Conservation (phyloP, 2,888 invertebrate species). For the Drosophila quinaria region DNA sequence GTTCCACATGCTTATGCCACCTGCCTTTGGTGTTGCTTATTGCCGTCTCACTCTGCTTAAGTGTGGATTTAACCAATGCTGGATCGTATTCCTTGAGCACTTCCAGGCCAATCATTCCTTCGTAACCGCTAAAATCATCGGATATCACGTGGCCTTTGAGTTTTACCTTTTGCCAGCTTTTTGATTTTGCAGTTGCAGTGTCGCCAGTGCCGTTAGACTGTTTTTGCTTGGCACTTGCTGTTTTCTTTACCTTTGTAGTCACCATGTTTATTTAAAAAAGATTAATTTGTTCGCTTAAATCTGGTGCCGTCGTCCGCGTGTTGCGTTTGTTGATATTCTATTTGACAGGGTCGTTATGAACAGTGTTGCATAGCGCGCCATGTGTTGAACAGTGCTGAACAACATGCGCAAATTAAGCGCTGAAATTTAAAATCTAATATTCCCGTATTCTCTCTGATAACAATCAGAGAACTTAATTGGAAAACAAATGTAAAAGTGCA, state of each 20-base stretch:
- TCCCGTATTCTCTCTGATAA: too few species aligned
- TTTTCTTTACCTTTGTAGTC: constrained; percentile 28
- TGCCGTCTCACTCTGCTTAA: constrained; percentile 76
- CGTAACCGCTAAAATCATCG: constrained; percentile 86
- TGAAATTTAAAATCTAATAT: neutral
- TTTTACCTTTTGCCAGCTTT: constrained; percentile 89
- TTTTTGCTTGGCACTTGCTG: constrained; percentile 22
- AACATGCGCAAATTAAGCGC: neutral
- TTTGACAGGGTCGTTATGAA: constrained; percentile 32
- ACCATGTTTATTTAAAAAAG: constrained; percentile 35
- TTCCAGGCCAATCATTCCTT: constrained; percentile 92
- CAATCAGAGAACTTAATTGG: too few species aligned
- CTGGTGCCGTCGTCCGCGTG: constrained; percentile 40
- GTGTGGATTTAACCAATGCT: constrained; percentile 85
- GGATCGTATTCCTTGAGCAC: constrained; percentile 90
- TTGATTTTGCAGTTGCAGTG: constrained; percentile 5
- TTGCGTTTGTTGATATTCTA: constrained; percentile 50
- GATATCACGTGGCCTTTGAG: constrained; percentile 87
- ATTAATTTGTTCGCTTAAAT: neutral
- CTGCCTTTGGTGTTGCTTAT: constrained; percentile 60
- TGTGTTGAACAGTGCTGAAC: neutral
- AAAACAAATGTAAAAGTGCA: too few species aligned
- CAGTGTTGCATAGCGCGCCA: constrained; percentile 23
- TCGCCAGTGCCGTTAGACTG: neutral
- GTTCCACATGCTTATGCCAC: constrained; percentile 60